Evolutionary conservation across 2,888 invertebrate genomes (phyloP), one percentile per base, ranked within the genome.

Genomic region (Cephus sareptanus): DNA sequence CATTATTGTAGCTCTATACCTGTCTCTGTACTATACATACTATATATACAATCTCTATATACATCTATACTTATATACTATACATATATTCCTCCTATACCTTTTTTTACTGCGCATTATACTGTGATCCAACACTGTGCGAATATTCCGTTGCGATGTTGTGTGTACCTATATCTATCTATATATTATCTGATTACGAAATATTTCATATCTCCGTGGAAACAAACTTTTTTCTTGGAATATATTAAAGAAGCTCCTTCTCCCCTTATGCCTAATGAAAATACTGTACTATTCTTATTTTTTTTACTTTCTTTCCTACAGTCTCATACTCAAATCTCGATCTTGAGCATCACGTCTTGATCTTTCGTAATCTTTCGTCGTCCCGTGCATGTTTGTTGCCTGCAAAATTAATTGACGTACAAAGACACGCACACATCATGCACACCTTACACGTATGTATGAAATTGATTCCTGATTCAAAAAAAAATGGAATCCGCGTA

Each of bases 1-100:
- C 71, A 31, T 34, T 71, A 56, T 86, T 86, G 85, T 88, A 87
- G 87, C 80, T 85, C 84, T 87, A 88, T 87, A 84, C 87, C 85
- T 56, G 9, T 88, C 86, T 89, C 88, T 90, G 84, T 89, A 85
- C 84, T 79, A 81, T 82, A 84, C 81, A 81, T 79, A 81, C 79
- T 81, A 81, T 82, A 83, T 83, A 82, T 81, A 83, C 81, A 85
- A 33, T 40, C 85, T 82, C 80, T 82, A 81, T 85, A 84, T 85
- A 83, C 81, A 83, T 83, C 56, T 56, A 81, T 82, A 79, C 70
- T 80, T 79, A 82, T 79, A 82, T 81, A 85, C 71, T 77, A 82
- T 81, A 83, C 81, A 83, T 81, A 81, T 81, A 81, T 81, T 79
- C 83, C 75, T 82, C 83, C 75, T 83, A 40, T 82, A 77, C 76